These are phyloP conservation scores for Gymnorhina tibicen DNA, from an alignment of 2,113 vertebrate genomes.

Conservation along the genomic window DNA sequence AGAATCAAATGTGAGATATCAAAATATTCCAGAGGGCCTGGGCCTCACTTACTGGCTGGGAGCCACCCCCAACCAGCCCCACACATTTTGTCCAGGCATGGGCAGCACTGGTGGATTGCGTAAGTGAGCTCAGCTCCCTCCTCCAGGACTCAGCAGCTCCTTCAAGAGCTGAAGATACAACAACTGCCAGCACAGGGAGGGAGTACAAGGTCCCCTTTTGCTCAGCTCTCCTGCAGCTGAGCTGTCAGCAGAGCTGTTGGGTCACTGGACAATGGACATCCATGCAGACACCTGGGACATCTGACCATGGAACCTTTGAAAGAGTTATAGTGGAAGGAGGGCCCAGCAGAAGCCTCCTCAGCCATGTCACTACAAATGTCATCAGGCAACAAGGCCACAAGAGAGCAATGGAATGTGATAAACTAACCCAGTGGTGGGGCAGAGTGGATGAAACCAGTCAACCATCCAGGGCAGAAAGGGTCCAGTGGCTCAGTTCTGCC, in stretches of 20 bases:
- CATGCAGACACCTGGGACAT: no score
- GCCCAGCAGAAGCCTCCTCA: neutral
- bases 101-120: neutral
- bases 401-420: neutral
- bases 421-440: neutral
- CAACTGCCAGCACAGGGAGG: neutral
- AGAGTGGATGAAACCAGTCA: neutral
- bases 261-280: neutral
- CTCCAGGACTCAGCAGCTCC: neutral
- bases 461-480: neutral
- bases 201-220: neutral
- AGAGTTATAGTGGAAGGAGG: neutral
- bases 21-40: neutral
- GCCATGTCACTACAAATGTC: fast-evolving
- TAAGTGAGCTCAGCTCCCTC: neutral
- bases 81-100: neutral
- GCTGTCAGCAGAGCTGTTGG: neutral
- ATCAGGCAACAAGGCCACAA: neutral
- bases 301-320: neutral
- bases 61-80: neutral
- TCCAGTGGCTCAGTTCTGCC: neutral
- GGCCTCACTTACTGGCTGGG: neutral
- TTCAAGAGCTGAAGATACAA: neutral
- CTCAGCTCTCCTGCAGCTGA: neutral
- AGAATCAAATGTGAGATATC: neutral